Conservation (phyloP, 2,797 vertebrate species). For the Megaceryle alcyon region DNA sequence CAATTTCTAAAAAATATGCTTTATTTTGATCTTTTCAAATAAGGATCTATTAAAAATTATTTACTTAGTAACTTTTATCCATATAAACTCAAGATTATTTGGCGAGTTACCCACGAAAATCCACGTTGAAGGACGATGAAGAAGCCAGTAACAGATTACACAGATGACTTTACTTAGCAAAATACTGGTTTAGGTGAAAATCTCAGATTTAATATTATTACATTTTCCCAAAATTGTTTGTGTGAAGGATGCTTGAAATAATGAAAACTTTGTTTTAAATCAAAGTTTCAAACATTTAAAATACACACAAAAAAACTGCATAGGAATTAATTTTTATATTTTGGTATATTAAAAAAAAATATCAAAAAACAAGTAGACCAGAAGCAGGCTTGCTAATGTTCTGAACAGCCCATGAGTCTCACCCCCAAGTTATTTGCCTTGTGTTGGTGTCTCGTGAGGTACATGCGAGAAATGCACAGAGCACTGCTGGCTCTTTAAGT, state of each 20-base stretch:
- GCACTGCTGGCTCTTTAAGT: background rate
- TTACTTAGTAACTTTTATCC: background rate
- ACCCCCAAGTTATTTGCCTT: background rate
- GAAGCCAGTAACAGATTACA: background rate
- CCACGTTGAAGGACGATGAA: background rate
- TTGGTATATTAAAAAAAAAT: background rate
- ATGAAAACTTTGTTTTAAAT: background rate
- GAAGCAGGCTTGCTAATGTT: background rate
- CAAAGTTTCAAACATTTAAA: background rate
- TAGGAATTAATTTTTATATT: background rate
- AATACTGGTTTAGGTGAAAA: background rate
- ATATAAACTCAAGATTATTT: background rate
- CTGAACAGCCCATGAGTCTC: background rate
- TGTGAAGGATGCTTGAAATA: background rate
- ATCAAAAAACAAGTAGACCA: background rate
- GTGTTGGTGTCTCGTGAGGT: rapidly evolving
- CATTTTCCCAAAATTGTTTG: background rate
- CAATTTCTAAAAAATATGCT: background rate
- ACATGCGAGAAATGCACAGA: background rate
- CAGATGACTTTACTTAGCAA: background rate
- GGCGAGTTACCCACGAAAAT: background rate
- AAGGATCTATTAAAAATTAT: background rate
- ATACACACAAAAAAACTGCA: background rate
- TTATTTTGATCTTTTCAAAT: background rate
- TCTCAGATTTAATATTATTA: background rate